Evolutionary conservation across 2,113 vertebrate genomes (phyloP), one percentile per base, ranked within the genome.

Genomic region (Semnornis frantzii): DNA sequence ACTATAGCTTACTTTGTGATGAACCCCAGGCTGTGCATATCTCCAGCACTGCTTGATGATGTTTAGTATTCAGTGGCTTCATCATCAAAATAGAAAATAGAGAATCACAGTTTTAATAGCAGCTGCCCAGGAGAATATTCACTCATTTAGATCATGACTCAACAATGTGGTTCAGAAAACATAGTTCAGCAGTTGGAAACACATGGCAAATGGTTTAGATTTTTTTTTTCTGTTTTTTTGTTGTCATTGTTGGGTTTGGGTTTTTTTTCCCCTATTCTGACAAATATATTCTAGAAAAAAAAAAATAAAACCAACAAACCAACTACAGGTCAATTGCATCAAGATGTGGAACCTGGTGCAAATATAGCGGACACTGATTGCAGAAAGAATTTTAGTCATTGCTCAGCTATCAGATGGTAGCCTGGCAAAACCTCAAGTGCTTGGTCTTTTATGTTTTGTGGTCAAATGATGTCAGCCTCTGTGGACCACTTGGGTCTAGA

Each of bases 381-480:
- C 79, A 87, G 68, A 89, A 94, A 60, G 91, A 63, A 85, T 55
- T 86, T 70, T 71, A 72, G 57, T 89, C 4, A 0, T 52, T 62
- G 23, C 72, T 89, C 54, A 90, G 58, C 70, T 95, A 87, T 90
- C 85, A 85, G 57, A 66, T 59, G 80, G 11, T 64, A 50, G 72
- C 90, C 75, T 87, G 91, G 85, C 72, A 90, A 85, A 89, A 82
- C 4, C 50, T 62, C 15, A 44, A 91, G 72, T 58, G 69, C 62
- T 85, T 93, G 80, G 31, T 64, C 11, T 87, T 63, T 91, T 76
- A 6, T 52, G 83, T 79, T 94, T 64, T 92, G 82, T 89, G 95
- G 85, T 95, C 54, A 83, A 91, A 92, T 93, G 91, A 94, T 78
- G 89, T 96, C 87, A 94, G 85, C 54, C 85, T 77, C 85, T 69